Percentiles rank a stretch among this genome's conserved stretches.
phyloP scores from a whole-genome alignment of 2,113 vertebrate genomes.

The Equus quagga region DNA sequence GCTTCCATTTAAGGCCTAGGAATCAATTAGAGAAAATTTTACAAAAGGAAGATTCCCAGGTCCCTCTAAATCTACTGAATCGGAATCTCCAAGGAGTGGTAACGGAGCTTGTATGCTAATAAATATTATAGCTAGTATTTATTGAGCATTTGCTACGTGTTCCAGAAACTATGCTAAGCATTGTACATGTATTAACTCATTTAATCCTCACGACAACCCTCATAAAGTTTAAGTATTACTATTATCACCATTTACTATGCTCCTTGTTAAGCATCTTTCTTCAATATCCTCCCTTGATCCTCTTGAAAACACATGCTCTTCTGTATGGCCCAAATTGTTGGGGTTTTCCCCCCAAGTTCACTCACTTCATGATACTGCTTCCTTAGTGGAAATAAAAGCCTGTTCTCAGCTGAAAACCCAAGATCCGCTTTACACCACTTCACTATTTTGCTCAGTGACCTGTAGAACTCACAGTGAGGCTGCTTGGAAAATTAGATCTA shows the following conservation, averaged over 20 bases:
- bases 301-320: conserved; percentile 9
- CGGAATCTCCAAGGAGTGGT: neutral
- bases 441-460: neutral
- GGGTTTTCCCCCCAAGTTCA: neutral
- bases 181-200: conserved; percentile 9
- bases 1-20: neutral
- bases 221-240: neutral
- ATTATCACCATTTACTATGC: neutral
- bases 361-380: conserved; percentile 1
- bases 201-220: conserved; percentile 39
- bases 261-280: conserved; percentile 9
- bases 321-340: neutral
- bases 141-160: neutral
- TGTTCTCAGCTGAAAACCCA: conserved; percentile 34
- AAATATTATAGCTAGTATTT: neutral
- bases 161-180: neutral
- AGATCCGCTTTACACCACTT: neutral
- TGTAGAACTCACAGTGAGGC: neutral
- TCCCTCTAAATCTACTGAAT: neutral
- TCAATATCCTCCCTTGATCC: conserved; percentile 31
- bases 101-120: neutral
- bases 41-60: neutral
- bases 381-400: conserved; percentile 8
- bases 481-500: neutral
- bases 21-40: neutral